Conservation (phyloP, 2,888 invertebrate genomes). For the Morpho helenor region DNA sequence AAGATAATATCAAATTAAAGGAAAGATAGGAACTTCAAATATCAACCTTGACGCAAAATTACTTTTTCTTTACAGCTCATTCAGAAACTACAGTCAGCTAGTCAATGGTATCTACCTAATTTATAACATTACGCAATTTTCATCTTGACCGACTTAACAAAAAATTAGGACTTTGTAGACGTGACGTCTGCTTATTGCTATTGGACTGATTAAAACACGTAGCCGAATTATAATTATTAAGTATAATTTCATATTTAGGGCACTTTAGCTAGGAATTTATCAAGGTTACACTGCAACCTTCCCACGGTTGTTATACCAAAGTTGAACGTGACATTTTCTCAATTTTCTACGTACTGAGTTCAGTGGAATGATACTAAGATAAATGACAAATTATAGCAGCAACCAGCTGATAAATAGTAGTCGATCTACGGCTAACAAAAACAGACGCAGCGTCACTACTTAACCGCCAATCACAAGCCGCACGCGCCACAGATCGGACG, state of each 20-base stretch:
- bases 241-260: not conserved
- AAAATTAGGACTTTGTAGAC: conserved; percentile 46
- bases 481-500: conserved; percentile 47
- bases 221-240: conserved; percentile 15
- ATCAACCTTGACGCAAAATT: conserved; percentile 41
- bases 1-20: conserved; percentile 8
- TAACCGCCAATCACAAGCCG: conserved; percentile 39
- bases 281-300: conserved; percentile 18
- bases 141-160: conserved; percentile 53
- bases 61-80: conserved; percentile 33
- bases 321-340: conserved; percentile 27
- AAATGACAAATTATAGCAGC: conserved; percentile 70
- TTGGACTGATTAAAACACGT: conserved; percentile 25
- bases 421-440: conserved; percentile 46
- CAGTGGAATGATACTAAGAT: conserved; percentile 56
- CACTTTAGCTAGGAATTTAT: conserved; percentile 10
- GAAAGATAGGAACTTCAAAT: conserved; percentile 27
- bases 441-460: conserved; percentile 43
- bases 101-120: conserved; percentile 43
- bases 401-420: conserved; percentile 66
- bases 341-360: conserved; percentile 38
- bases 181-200: conserved; percentile 30
- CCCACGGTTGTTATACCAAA: conserved; percentile 6
- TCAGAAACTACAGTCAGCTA: conserved; percentile 28
- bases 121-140: conserved; percentile 47